Percentiles rank a stretch among this genome's conserved stretches.
Evolutionary conservation across 1,140 invertebrate species (phyloP).

Genomic region (Cyphomyrmex costatus): DNA sequence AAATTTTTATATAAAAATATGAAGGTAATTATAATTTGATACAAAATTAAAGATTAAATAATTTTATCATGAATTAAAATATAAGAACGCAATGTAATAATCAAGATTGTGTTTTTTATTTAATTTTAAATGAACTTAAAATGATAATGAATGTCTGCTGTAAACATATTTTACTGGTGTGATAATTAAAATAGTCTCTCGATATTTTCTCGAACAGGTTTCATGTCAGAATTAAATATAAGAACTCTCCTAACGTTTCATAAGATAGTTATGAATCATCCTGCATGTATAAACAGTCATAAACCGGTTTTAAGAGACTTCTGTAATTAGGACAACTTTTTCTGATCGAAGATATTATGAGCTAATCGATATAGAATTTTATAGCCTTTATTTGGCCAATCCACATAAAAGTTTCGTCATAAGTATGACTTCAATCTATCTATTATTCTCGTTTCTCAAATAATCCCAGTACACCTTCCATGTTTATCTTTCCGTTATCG

Average conservation of each 20-base stretch:
- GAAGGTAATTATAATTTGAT: not conserved
- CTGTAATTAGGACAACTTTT: slow-evolving; percentile 12
- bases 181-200: too few relatives aligned
- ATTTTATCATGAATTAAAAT: not conserved
- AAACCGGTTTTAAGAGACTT: slow-evolving; percentile 27
- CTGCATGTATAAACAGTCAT: not conserved
- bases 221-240: not conserved
- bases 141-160: too few relatives aligned
- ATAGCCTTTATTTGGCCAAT: slow-evolving; percentile 6
- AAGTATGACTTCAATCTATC: not conserved
- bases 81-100: not conserved
- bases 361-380: not conserved
- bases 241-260: not conserved
- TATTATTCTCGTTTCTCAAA: slow-evolving; percentile 1
- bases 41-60: not conserved
- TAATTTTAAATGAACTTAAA: not conserved
- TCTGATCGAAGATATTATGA: not conserved
- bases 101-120: not conserved
- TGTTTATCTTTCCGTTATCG: slow-evolving; percentile 58
- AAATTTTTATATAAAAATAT: not conserved
- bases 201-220: not conserved
- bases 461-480: not conserved
- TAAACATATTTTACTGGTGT: too few relatives aligned
- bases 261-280: slow-evolving; percentile 5
- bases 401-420: not conserved